These are phyloP conservation scores for Gallinago jamesoni DNA, from an alignment of 2,113 vertebrate genomes.

Conservation along the genomic window DNA sequence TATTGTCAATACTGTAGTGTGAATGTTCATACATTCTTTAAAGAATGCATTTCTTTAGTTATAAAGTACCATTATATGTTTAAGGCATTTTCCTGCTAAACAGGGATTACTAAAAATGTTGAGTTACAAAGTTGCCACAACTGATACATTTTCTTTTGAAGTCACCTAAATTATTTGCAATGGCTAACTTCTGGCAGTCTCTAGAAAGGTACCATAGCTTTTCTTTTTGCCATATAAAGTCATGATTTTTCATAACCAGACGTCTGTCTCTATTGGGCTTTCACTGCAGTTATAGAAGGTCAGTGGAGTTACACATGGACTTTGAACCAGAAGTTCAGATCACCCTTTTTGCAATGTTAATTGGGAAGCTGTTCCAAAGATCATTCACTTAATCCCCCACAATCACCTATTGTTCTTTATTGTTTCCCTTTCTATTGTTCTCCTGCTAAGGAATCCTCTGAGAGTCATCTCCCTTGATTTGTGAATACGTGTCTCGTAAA, in stretches of 20 bases:
- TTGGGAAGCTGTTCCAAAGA: not conserved
- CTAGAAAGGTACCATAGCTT: not conserved
- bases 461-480: not conserved
- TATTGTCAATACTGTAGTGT: not conserved
- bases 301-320: not conserved
- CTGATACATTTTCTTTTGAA: not conserved
- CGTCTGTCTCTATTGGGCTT: not conserved
- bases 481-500: not conserved
- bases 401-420: not conserved
- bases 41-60: not conserved
- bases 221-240: not conserved
- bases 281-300: not conserved
- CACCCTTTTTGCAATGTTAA: not conserved
- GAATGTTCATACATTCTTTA: not conserved
- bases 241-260: not conserved
- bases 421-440: not conserved
- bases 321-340: not conserved
- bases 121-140: not conserved
- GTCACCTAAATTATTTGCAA: not conserved
- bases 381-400: not conserved
- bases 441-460: not conserved
- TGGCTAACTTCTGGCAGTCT: not conserved
- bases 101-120: not conserved
- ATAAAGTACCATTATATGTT: not conserved
- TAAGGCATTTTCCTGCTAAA: not conserved